A percentile compares a stretch with the other conserved stretches of the same genome.
These are phyloP conservation scores for Mercenaria mercenaria DNA, from an alignment of 1,140 invertebrate species.

Conservation along the genomic window DNA sequence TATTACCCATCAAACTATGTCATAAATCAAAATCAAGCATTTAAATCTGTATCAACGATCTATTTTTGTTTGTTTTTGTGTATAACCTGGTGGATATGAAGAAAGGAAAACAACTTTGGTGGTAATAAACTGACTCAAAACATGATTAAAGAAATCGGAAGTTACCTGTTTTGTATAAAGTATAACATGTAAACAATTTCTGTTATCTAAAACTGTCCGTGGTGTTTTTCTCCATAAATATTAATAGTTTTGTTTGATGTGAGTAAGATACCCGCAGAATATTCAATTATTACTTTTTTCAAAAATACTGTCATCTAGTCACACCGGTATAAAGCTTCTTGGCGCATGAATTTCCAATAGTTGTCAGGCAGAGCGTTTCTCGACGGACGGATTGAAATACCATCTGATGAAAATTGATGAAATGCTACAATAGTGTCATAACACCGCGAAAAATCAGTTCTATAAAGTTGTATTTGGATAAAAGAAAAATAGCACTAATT, in stretches of 20 bases:
- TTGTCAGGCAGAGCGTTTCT: neutral
- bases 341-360: constrained; percentile 9
- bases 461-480: neutral
- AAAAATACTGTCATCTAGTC: neutral
- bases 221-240: neutral
- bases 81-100: neutral
- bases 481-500: neutral
- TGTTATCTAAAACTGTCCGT: neutral
- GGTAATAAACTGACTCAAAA: constrained; percentile 23
- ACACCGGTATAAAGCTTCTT: neutral
- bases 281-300: neutral
- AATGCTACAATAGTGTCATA: neutral
- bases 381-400: neutral
- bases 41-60: neutral
- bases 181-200: neutral
- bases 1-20: constrained; percentile 18
- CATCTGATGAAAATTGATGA: neutral
- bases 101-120: neutral
- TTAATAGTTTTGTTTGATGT: neutral
- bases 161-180: neutral
- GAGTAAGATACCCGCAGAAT: neutral
- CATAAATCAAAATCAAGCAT: neutral
- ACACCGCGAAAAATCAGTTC: neutral
- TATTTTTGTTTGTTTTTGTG: constrained; percentile 15
- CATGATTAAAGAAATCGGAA: constrained; percentile 8